Percentiles rank a stretch among this genome's conserved stretches.
Conservation (phyloP, 2,888 invertebrate species). For the Phaonia tiefii region DNA sequence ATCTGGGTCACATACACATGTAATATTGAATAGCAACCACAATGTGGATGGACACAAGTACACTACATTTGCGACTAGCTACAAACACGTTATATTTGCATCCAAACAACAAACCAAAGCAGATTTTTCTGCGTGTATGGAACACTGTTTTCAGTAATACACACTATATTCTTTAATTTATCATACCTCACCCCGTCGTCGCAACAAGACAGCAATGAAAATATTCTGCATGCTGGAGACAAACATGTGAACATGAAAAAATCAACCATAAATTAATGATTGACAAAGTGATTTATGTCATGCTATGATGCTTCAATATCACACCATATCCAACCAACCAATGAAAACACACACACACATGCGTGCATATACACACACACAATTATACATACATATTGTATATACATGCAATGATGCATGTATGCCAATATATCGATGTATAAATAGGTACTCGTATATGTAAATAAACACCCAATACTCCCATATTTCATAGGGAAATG, state of each 20-base stretch:
- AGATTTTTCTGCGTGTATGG: too few species aligned
- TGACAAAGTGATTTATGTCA: conserved; percentile 60
- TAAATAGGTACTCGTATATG: neutral
- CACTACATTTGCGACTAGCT: too few species aligned
- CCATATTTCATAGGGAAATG: neutral
- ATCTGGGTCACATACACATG: too few species aligned
- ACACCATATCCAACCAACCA: conserved; percentile 26
- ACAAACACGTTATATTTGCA: too few species aligned
- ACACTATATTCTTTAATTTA: too few species aligned
- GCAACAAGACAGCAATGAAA: neutral
- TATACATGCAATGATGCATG: neutral
- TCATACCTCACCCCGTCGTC: neutral
- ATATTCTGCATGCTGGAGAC: neutral
- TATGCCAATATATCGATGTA: conserved; percentile 2
- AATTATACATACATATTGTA: neutral
- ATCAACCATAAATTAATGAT: conserved; percentile 61
- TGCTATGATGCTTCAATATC: conserved; percentile 43
- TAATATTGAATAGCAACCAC: too few species aligned
- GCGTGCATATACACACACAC: neutral
- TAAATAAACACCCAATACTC: neutral
- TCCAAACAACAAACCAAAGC: too few species aligned
- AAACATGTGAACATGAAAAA: conserved; percentile 8
- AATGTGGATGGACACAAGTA: too few species aligned
- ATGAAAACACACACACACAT: neutral
- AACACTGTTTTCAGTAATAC: too few species aligned